These are phyloP conservation scores for Falcunculus frontatus DNA, from an alignment of 2,113 vertebrate genomes.

Conservation along the genomic window DNA sequence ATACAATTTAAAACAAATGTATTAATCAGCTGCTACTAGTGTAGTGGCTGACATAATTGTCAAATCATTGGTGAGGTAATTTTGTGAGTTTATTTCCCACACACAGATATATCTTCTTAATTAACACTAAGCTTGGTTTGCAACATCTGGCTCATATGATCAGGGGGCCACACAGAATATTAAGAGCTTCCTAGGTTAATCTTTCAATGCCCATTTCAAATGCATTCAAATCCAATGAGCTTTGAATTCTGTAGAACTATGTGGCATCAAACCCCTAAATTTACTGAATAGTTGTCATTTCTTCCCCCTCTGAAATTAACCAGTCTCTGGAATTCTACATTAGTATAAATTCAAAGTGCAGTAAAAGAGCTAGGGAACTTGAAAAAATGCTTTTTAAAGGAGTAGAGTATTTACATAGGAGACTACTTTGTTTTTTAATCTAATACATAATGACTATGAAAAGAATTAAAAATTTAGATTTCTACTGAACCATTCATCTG, in stretches of 20 bases:
- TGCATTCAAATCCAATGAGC: neutral
- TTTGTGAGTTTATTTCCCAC: constrained; percentile 20
- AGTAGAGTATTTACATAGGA: neutral
- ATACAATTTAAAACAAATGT: constrained; percentile 8
- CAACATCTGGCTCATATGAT: constrained; percentile 41
- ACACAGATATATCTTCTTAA: constrained; percentile 34
- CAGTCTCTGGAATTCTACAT: neutral
- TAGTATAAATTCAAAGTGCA: neutral
- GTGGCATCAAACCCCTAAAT: neutral
- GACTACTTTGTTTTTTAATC: neutral
- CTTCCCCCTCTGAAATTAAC: constrained; percentile 10
- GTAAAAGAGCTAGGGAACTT: constrained; percentile 11
- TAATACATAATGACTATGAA: neutral
- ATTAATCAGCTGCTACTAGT: constrained; percentile 18
- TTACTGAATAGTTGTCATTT: neutral
- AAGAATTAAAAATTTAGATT: neutral
- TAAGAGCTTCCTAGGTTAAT: constrained; percentile 51
- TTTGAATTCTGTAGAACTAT: neutral
- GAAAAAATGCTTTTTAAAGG: neutral
- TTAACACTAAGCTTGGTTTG: constrained; percentile 50
- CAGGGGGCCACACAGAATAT: constrained; percentile 29
- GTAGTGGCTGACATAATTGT: neutral
- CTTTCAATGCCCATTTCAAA: constrained; percentile 30
- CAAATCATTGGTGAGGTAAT: neutral
- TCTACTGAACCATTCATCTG: neutral